Percentiles rank a stretch among this genome's conserved stretches.
Conservation (phyloP, 2,113 vertebrate genomes). For the Passer montanus region DNA sequence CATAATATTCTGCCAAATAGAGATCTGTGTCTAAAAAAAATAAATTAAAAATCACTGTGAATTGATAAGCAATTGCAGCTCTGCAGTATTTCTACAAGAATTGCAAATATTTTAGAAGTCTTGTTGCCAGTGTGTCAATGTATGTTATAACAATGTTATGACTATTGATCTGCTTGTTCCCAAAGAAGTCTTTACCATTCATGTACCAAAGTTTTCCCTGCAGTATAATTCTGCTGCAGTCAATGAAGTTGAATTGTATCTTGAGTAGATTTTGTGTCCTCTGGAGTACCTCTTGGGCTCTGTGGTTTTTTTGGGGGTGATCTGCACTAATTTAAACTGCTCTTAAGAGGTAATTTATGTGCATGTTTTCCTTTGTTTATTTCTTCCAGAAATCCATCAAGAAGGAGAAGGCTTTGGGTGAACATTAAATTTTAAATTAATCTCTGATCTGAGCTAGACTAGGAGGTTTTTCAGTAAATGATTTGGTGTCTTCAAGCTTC, state of each 20-base stretch:
- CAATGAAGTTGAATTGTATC: not conserved
- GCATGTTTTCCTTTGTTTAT: not conserved
- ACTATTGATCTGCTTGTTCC: constrained; percentile 51
- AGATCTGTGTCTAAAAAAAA: not conserved
- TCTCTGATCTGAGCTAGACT: not conserved
- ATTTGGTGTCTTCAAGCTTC: not conserved
- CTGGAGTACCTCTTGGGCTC: not conserved
- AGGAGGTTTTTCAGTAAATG: not conserved
- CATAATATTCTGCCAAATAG: not conserved
- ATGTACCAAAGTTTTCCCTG: not conserved
- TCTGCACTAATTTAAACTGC: not conserved
- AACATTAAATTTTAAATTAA: not conserved
- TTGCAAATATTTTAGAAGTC: constrained; percentile 25
- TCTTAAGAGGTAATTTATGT: not conserved
- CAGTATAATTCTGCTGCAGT: not conserved
- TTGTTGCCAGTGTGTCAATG: not conserved
- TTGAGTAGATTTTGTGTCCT: not conserved
- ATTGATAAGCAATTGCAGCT: constrained; percentile 1
- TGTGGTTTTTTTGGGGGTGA: not conserved
- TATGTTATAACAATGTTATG: constrained; percentile 26
- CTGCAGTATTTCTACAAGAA: constrained; percentile 8
- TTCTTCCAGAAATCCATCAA: not conserved
- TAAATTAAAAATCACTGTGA: not conserved
- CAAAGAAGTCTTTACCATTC: constrained; percentile 12
- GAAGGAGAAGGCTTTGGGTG: not conserved